phyloP scores from a whole-genome alignment of 1,140 invertebrate genomes.

The Diorhabda sublineata region DNA sequence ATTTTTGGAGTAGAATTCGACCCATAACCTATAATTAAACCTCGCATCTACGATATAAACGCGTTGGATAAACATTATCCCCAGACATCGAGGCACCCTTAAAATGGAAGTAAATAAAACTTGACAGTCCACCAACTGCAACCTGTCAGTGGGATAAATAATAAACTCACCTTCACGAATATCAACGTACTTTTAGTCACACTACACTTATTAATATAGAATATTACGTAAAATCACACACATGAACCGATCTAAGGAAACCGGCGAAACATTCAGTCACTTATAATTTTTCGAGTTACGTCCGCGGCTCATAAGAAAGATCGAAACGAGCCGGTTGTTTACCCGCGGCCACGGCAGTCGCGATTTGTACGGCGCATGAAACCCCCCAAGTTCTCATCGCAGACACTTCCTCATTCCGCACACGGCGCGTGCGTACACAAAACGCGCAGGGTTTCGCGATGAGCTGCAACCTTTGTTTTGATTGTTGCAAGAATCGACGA shows the following conservation, averaged over 20 bases:
- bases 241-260: background rate
- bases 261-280: background rate
- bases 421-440: constrained; percentile 8
- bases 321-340: constrained; percentile 6
- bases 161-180: background rate
- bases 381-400: background rate
- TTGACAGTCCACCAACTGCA: constrained; percentile 1
- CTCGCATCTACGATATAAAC: too few species aligned
- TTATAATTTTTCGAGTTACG: background rate
- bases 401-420: constrained; percentile 18
- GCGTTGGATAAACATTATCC: background rate
- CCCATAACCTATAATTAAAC: too few species aligned
- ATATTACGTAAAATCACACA: constrained; percentile 5
- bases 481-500: background rate
- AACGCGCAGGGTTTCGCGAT: constrained; percentile 3
- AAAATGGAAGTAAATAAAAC: background rate
- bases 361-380: constrained; percentile 16
- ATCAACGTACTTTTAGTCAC: constrained; percentile 7
- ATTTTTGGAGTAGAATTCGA: too few species aligned
- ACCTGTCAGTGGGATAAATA: background rate
- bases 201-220: background rate
- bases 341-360: constrained; percentile 9
- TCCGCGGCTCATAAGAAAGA: background rate
- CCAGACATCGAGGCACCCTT: background rate
- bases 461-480: constrained; percentile 4